A percentile compares a stretch with the other conserved stretches of the same genome.
Evolutionary conservation across 2,797 vertebrate genomes (phyloP).

Genomic region (Lithobates sylvaticus): DNA sequence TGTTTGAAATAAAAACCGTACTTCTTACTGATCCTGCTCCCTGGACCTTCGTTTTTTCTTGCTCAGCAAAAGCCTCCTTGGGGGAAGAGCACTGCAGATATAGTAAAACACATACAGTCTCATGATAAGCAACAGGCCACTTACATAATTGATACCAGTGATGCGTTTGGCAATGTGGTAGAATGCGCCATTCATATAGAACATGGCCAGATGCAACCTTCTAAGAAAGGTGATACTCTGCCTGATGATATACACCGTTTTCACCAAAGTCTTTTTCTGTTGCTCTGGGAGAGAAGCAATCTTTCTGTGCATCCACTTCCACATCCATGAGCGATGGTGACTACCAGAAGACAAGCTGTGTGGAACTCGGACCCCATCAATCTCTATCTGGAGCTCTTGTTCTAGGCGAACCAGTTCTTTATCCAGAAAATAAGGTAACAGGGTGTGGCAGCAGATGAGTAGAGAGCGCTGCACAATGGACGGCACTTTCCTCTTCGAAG

Average conservation of each 20-base stretch:
- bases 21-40: no score
- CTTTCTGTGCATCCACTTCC: slow-evolving; percentile 72
- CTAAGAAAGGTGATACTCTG: slow-evolving; percentile 80
- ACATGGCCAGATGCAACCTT: slow-evolving; percentile 85
- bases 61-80: no score
- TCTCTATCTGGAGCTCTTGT: slow-evolving; percentile 80
- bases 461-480: slow-evolving; percentile 74
- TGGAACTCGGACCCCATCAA: neutral
- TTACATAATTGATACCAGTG: slow-evolving; percentile 84
- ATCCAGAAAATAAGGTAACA: slow-evolving; percentile 87
- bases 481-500: slow-evolving; percentile 78
- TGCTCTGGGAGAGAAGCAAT: slow-evolving; percentile 73
- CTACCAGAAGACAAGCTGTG: slow-evolving; percentile 5
- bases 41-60: no score
- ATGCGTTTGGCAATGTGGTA: slow-evolving; percentile 90
- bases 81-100: no score
- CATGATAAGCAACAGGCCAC: slow-evolving; percentile 65
- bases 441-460: slow-evolving; percentile 79
- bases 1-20: no score
- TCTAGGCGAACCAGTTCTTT: slow-evolving; percentile 86
- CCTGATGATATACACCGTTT: slow-evolving; percentile 70
- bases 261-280: slow-evolving; percentile 78
- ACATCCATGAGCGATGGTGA: slow-evolving; percentile 64
- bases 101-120: no score
- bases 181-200: slow-evolving; percentile 86